These are phyloP conservation scores for Sorex araneus DNA, from an alignment of 2,113 vertebrate genomes.

Conservation along the genomic window DNA sequence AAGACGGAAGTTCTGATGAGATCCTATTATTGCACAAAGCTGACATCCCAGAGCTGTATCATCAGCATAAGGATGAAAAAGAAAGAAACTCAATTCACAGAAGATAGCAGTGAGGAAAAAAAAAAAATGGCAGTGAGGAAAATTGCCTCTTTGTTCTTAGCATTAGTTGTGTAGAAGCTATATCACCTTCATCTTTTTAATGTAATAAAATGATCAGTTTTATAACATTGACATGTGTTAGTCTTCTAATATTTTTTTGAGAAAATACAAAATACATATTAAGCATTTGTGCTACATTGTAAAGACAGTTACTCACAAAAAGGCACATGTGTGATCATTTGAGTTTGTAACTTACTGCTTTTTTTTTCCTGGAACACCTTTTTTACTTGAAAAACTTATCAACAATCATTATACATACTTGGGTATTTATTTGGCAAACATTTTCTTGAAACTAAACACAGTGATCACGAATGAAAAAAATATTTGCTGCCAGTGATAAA, in stretches of 20 bases:
- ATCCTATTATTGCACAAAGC: constrained; percentile 6
- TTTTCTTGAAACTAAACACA: constrained; percentile 58
- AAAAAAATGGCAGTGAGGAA: constrained; percentile 37
- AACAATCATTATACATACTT: constrained; percentile 46
- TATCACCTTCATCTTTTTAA: constrained; percentile 41
- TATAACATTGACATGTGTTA: constrained; percentile 7
- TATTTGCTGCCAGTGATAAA: constrained; percentile 44
- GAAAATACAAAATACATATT: neutral
- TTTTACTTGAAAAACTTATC: constrained; percentile 61
- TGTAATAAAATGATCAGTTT: constrained; percentile 35
- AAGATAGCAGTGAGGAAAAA: constrained; percentile 28
- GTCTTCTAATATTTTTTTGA: constrained; percentile 39
- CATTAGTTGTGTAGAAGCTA: neutral
- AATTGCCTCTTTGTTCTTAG: neutral
- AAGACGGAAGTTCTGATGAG: constrained; percentile 16
- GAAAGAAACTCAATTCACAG: constrained; percentile 14
- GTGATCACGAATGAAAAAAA: constrained; percentile 48
- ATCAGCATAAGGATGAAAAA: constrained; percentile 1
- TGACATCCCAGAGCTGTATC: neutral
- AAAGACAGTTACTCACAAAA: constrained; percentile 49
- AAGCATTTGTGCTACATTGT: neutral
- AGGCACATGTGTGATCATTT: constrained; percentile 19
- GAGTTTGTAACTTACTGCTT: neutral
- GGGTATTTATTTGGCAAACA: neutral
- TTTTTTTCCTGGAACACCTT: neutral